These are phyloP conservation scores for Montipora foliosa DNA, from an alignment of 64 coral and sea anemone species.

Conservation along the genomic window DNA sequence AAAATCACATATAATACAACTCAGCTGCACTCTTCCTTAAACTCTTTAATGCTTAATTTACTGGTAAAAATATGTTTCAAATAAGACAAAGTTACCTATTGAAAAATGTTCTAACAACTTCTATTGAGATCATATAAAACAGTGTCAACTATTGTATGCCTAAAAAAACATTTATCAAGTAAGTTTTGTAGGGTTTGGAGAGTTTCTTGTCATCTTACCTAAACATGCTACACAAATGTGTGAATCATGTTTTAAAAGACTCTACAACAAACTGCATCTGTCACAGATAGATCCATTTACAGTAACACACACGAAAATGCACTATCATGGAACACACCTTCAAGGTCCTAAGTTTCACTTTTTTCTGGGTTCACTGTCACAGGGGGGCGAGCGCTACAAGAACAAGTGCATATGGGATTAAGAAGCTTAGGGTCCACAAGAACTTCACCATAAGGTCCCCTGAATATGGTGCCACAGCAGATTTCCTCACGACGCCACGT, in stretches of 20 bases:
- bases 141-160: no score
- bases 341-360: not conserved
- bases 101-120: no score
- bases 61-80: no score
- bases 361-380: not conserved
- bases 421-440: conserved; percentile 96
- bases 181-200: no score
- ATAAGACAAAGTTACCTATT: no score
- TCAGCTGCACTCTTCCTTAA: no score
- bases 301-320: not conserved
- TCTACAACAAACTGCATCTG: not conserved
- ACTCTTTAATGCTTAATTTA: no score
- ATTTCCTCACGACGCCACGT: conserved; percentile 96
- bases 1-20: no score
- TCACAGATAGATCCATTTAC: not conserved
- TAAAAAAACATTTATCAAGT: no score
- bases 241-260: not conserved
- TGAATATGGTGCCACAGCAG: conserved; percentile 98
- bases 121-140: no score
- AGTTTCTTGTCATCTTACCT: not conserved
- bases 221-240: not conserved
- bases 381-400: conserved; percentile 32
- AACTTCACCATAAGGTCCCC: conserved; percentile 94
- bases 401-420: conserved; percentile 92
- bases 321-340: not conserved